Evolutionary conservation across 2,888 invertebrate species (phyloP), one percentile per base, ranked within the genome.

Genomic region (Hypselothyrea guttata): DNA sequence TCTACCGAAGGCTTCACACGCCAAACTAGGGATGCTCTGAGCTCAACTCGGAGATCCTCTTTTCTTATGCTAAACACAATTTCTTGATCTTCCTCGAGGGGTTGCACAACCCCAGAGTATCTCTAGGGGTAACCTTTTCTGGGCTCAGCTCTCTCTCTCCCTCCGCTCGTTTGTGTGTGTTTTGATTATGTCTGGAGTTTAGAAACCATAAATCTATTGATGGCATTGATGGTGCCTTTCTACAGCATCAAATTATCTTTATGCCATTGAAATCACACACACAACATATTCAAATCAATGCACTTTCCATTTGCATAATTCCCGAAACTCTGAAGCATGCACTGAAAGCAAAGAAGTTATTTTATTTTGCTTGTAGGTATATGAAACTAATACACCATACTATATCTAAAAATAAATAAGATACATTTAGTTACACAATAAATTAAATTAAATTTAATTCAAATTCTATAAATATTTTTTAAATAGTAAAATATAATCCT

Each of bases 131-230:
- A n/a, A 30, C 8, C 12, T 38, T 37, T 18, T 46, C 31, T 38
- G 37, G 40, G 38, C 13, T 11, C 31, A 12, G 16, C 5, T 12
- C 28, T 40, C 40, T 15, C 16, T 35, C 34, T 35, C 13, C 7
- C 7, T n/a, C 11, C 1, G 37, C 28, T 8, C 27, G 27, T 30
- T 13, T 13, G 45, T 71, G 68, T 61, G 81, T 81, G 86, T 81
- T 81, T 81, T 81, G 82, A 86, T 85, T 79, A 67, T 59, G 65
- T 66, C 68, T 64, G 42, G 63, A 86, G 82, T 85, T 85, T 84
- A 77, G 82, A 86, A 86, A 86, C 86, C 81, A 79, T 81, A 86
- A 86, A 86, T 86, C 86, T 79, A 85, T 85, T 84, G 77, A 77
- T 77, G 82, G 45, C 78, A 71, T 84, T 85, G 72, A 83, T 73